Base-by-base conservation (phyloP, 2,797 vertebrate species). In the Phaenicophaeus curvirostris region DNA sequence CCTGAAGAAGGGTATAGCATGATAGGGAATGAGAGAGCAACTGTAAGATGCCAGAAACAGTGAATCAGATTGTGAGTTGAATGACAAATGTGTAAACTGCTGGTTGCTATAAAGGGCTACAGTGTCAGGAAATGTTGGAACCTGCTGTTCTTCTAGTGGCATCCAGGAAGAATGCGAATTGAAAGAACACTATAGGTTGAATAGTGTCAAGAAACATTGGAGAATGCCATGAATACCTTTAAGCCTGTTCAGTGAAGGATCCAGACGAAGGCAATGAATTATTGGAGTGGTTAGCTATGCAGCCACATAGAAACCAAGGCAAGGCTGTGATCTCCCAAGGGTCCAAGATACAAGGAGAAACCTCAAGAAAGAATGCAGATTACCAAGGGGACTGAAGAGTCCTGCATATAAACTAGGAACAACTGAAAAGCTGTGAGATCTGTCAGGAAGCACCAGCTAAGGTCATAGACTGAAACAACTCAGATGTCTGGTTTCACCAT, bases 1-100 rank as follows among this genome's bases (percentile, higher is more conserved):
- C 80, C 85, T 90, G 87, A 76, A 84, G 89, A 91, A 96, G 69
- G 83, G 58, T 93, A 61, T 30, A 90, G 87, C 54, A 35, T 78
- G 62, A 55, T 81, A 89, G 66, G 74, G 67, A 94, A 86, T 51
- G 94, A 92, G 51, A 92, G 92, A 94, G 85, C 76, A 78, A 91
- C 37, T 1, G 1, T 71, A 84, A 93, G 87, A 79, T 86, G 92
- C 87, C 92, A 96, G 91, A 90, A 92, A 76, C 55, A 88, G 83
- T 18, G 77, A 92, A 87, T 61, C 92, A 95, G 94, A 93, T 93
- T 95, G 95, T 85, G 90, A 95, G 92, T 51, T 86, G 93, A 95
- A 90, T 94, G 93, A 93, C 71, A 90, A 95, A 96, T 83, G 90
- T 68, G 65, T 95, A 89, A 95, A 85, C 78, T 89, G 71, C 77